Evolutionary conservation across 2,797 vertebrate species (phyloP), one percentile per base, ranked within the genome.

Genomic region (Megalops cyprinoides): DNA sequence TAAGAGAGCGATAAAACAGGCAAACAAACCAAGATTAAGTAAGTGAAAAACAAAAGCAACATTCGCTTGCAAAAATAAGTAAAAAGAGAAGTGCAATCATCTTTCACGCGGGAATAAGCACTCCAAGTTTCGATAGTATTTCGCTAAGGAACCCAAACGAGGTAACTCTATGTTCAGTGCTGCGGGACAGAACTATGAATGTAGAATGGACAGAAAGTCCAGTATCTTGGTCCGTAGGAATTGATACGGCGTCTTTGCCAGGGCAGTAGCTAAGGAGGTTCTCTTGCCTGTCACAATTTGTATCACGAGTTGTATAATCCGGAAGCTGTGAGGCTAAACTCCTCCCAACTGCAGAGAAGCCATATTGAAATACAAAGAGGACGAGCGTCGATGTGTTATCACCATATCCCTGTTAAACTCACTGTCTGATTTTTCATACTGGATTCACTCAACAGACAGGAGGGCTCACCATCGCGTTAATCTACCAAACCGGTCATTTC

Each of bases 341-440:
- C 80, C 80, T 76, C 74, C 80, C 80, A 48, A 56, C 74, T 34
- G 46, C 74, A 77, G 74, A 37, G 74, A 51, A 76, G 80, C 74
- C 80, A 77, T 81, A 81, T 77, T 81, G 80, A 31, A 81, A 53
- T 53, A 62, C 28, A 60, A 77, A 81, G 56, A 42, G 53, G 80
- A 77, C 74, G 44, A 65, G 60, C 48, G 56, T 77, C 55, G 80
- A 71, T 65, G 74, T 69, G 74, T 42, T 76, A 62, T 77, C 48
- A 71, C 39, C 69, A 39, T 48, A 12, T 81, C 55, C 34, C 44
- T 62, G 46, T 46, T 58, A 75, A 65, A 75, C 37, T 48, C 51
- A 74, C 42, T 46, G 71, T 46, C 69, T 48, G 14, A 37, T 23
- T 37, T n/a, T 56, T 10, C 46, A 31, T 34, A 48, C 15, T 23